Evolutionary conservation across 2,797 vertebrate genomes (phyloP), one percentile per base, ranked within the genome.

Genomic region (Cossypha dichroa): DNA sequence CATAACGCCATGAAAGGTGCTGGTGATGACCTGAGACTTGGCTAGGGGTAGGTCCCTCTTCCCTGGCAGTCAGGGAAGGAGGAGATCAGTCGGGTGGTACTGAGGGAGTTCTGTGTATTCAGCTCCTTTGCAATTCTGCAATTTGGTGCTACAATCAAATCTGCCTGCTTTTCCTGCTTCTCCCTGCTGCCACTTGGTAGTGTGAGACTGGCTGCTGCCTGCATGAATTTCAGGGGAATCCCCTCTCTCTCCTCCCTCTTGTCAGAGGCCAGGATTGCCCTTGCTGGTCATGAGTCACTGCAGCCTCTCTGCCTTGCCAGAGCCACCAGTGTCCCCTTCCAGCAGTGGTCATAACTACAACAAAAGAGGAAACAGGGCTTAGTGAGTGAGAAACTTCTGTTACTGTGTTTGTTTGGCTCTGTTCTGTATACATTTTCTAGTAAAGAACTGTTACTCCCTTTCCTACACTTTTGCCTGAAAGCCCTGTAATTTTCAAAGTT

Each of bases 101-200:
- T 20, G 43, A 1, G 0, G 10, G 25, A 36, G 17, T 28, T 67
- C 34, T 28, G 10, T 28, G 18, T 21, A 12, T 29, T 67, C 33
- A 48, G 13, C 33, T 36, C 43, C 51, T 49, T 49, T 21, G 13
- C 19, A 33, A 29, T 4, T 1, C 45, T 22, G 45, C 33, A 48
- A 29, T 36, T 36, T 1, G 3, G 10, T 0, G 0, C 33, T 16
- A 16, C 33, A 67, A 49, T 9, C 3, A 2, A 29, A 36, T 16
- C 46, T 36, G 45, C n/a, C 63, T 34, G 14, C 9, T 15, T 29
- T 67, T 36, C 33, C 33, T 36, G 33, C 63, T 48, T 48, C 13
- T 48, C n/a, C 25, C 45, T 28, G 26, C 45, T 49, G 33, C 19
- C 28, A 7, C 33, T 29, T 67, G 13, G 19, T 28, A 67, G 25